Evolutionary conservation across 2,888 invertebrate species (phyloP).

Genomic region (Acanthacorydalis orientalis): DNA sequence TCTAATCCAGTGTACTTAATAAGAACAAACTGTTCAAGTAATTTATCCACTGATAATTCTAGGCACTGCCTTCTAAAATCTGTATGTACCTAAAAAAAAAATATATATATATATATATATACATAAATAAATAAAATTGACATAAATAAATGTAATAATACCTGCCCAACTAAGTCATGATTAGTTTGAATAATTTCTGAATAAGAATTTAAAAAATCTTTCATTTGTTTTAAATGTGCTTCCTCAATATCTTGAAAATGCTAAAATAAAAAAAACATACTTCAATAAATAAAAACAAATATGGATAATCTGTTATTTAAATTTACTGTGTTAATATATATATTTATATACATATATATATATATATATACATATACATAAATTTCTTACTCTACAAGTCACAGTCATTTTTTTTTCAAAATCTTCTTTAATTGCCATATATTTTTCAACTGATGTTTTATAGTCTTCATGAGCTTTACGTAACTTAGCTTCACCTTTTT

Average conservation of each 20-base stretch:
- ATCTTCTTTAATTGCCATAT: constrained; percentile 75
- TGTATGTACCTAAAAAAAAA: constrained; percentile 51
- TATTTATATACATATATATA: too few species aligned
- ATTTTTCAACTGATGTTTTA: constrained; percentile 78
- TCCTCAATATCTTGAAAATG: constrained; percentile 93
- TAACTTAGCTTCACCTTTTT: constrained; percentile 82
- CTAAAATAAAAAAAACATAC: constrained; percentile 22
- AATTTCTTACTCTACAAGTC: constrained; percentile 56
- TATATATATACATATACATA: too few species aligned
- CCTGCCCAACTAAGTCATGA: constrained; percentile 77
- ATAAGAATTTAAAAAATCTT: constrained; percentile 81
- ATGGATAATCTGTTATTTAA: too few species aligned
- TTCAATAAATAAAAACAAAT: background rate
- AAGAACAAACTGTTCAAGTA: constrained; percentile 80
- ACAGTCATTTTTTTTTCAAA: constrained; percentile 93
- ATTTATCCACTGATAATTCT: constrained; percentile 81
- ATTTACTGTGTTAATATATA: background rate
- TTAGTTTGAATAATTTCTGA: constrained; percentile 75
- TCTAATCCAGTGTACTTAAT: constrained; percentile 87
- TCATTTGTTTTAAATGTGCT: constrained; percentile 84
- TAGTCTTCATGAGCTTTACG: constrained; percentile 95
- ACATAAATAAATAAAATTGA: background rate
- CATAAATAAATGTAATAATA: constrained; percentile 16
- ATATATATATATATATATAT: background rate
- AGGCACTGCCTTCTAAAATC: constrained; percentile 86